Evolutionary conservation across 2,113 vertebrate species (phyloP), one percentile per base, ranked within the genome.

Genomic region (Tiliqua scincoides): DNA sequence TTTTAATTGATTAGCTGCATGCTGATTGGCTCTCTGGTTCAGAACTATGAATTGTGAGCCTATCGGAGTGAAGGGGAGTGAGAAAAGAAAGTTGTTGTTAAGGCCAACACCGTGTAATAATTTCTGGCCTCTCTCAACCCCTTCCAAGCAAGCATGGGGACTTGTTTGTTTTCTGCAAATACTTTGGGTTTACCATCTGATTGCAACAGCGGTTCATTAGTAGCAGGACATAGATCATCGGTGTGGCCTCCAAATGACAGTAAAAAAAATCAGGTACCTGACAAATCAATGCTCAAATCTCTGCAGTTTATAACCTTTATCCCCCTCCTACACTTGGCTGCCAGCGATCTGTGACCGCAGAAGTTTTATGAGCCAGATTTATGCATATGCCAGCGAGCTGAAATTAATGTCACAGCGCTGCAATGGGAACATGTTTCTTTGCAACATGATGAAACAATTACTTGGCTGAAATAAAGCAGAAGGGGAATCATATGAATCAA

Each of bases 371-470:
- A 23, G 72, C 54, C 37, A 71, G 52, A 63, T 76, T 87, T 1
- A 0, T 15, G 18, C 65, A 72, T 71, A 68, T 83, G 0, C 4
- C 68, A 65, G 73, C 0, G 0, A 84, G 48, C 0, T 0, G 35
- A 92, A 89, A 89, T 2, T 30, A 82, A 48, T 20, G 79, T 23
- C 82, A 87, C 43, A 62, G 89, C 79, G 87, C 93, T 86, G 91
- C 6, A 82, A 91, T 92, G 92, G 91, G 91, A 84, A 76, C 92
- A 87, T 48, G 84, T 92, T 92, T 89, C 90, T 87, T 78, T 79
- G 90, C 92, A 90, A 89, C 91, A 92, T 91, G 93, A 93, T 95
- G 94, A 94, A 95, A 95, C 91, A 93, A 94, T 94, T 93, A 89
- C 90, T 94, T 92, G 94, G 94, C 94, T 94, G 93, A 89, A 94